These are phyloP conservation scores for Bubalus kerabau DNA, from an alignment of 2,113 vertebrate species.

Conservation along the genomic window DNA sequence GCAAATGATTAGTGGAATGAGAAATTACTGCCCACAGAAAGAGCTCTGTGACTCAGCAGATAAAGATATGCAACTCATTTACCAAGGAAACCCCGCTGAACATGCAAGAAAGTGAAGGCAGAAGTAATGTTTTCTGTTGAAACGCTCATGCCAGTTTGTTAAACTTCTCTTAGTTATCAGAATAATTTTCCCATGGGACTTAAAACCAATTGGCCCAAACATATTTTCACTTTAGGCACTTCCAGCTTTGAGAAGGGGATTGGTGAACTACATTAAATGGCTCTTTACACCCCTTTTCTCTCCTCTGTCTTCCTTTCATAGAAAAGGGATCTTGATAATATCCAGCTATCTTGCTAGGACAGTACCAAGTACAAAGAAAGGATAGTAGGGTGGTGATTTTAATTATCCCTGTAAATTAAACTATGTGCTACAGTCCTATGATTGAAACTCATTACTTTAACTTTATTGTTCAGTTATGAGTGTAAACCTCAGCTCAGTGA, in stretches of 20 bases:
- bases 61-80: background rate
- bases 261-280: background rate
- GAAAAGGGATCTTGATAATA: conserved; percentile 34
- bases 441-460: conserved; percentile 76
- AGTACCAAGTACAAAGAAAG: conserved; percentile 71
- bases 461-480: conserved; percentile 78
- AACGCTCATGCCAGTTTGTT: background rate
- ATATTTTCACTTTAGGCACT: background rate
- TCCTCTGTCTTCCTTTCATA: conserved; percentile 4
- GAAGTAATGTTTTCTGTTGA: background rate
- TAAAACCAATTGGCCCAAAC: conserved; percentile 19
- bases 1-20: conserved; percentile 28
- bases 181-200: conserved; percentile 39
- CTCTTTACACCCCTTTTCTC: background rate
- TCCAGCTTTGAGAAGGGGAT: background rate
- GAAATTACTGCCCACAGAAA: conserved; percentile 26
- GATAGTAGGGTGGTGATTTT: conserved; percentile 71
- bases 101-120: background rate
- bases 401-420: conserved; percentile 79
- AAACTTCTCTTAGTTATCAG: conserved; percentile 36
- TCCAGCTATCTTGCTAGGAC: conserved; percentile 29
- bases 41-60: conserved; percentile 40
- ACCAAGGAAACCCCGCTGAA: background rate
- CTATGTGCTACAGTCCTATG: conserved; percentile 67
- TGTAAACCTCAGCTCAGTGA: conserved; percentile 76